Evolutionary conservation across 2,888 invertebrate genomes (phyloP), one percentile per base, ranked within the genome.

Genomic region (Helleia helle): DNA sequence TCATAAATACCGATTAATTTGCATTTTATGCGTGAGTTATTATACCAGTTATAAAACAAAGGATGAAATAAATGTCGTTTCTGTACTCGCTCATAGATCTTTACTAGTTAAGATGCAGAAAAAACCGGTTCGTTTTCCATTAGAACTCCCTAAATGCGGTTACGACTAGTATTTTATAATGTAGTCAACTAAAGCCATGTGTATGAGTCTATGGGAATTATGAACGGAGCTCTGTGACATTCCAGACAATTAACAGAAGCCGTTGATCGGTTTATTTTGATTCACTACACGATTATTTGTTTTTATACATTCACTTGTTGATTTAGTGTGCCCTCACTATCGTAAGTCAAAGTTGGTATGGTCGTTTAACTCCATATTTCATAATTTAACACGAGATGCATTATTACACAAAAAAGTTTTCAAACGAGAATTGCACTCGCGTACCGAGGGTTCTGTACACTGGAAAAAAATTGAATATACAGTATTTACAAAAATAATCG

Each of bases 241-340:
- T 74, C 75, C 74, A 58, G 51, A 42, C 71, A 79, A 79, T 77
- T 74, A 76, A 59, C 46, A 56, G 49, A 52, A 52, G 50, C 49
- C 45, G 56, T 58, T 63, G 57, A 58, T 55, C 17, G 38, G 38
- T 38, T 39, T 27, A 15, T 14, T 42, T 34, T 37, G 36, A 39
- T 14, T 37, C 29, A 38, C 28, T 22, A 14, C 13, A 29, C 22
- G 17, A n/a, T n/a, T n/a, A n/a, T n/a, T n/a, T n/a, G n/a, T n/a
- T n/a, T n/a, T n/a, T n/a, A n/a, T n/a, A n/a, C n/a, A n/a, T n/a
- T n/a, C n/a, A n/a, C n/a, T n/a, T n/a, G n/a, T n/a, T n/a, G n/a
- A n/a, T n/a, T n/a, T n/a, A n/a, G n/a, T n/a, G n/a, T n/a, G n/a
- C n/a, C n/a, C n/a, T n/a, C n/a, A n/a, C n/a, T n/a, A n/a, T n/a